phyloP scores from a whole-genome alignment of 1,140 invertebrate genomes.

The Coptotermes formosanus region DNA sequence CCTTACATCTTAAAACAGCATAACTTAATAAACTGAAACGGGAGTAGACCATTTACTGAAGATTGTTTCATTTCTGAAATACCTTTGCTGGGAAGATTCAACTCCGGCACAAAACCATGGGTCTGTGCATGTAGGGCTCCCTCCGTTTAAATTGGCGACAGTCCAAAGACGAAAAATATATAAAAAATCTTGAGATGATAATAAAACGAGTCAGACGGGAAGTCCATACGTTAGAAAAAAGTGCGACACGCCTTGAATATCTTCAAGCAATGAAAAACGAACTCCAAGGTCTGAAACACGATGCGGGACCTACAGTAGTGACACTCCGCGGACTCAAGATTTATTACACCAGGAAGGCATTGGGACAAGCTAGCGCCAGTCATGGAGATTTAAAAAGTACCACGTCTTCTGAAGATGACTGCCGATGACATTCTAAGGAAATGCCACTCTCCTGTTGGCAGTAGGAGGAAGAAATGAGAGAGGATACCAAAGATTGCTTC shows the following conservation, averaged over 20 bases:
- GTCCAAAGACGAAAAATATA: not conserved
- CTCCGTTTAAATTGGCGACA: not conserved
- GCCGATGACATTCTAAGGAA: constrained; percentile 2
- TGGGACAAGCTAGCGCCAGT: constrained; percentile 5
- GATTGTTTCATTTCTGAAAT: not conserved
- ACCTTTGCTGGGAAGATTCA: not conserved
- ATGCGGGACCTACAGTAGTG: not conserved
- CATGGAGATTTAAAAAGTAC: not conserved
- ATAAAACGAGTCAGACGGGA: not conserved
- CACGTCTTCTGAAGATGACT: not conserved
- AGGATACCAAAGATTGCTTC: not conserved
- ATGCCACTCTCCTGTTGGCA: not conserved
- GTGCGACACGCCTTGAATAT: not conserved
- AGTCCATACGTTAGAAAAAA: not conserved
- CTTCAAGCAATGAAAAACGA: constrained; percentile 5
- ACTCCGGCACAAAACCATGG: not conserved
- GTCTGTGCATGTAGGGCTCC: not conserved
- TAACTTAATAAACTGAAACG: not conserved
- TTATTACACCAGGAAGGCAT: constrained; percentile 16
- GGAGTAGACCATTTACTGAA: not conserved
- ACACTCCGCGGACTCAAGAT: not conserved
- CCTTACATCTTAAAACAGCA: not conserved
- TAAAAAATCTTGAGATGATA: constrained; percentile 9
- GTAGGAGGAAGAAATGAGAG: not conserved
- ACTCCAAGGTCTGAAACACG: not conserved